Percentiles rank a stretch among this genome's conserved stretches.
phyloP scores from a whole-genome alignment of 2,888 invertebrate genomes.

The Bellardia pandia region DNA sequence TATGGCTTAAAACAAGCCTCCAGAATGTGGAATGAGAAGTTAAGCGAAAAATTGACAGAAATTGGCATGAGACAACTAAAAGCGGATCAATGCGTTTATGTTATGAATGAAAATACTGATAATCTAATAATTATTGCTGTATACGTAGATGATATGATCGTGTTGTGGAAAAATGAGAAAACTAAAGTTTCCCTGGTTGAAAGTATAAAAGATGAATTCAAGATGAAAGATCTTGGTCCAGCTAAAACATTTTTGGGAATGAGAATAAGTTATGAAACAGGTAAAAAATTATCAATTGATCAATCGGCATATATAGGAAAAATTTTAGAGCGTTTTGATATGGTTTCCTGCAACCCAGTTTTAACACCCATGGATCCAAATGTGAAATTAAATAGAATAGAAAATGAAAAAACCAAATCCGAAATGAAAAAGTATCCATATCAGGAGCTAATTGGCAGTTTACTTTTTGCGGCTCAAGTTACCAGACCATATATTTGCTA shows the following conservation, averaged over 20 bases:
- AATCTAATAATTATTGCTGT: slow-evolving; percentile 26
- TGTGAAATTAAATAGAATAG: slow-evolving; percentile 53
- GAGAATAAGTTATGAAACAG: neutral
- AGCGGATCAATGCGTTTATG: slow-evolving; percentile 45
- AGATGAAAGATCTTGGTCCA: slow-evolving; percentile 24
- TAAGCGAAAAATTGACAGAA: slow-evolving; percentile 3
- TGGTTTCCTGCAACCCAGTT: slow-evolving; percentile 49
- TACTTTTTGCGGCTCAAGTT: slow-evolving; percentile 27
- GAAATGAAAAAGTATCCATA: slow-evolving; percentile 46
- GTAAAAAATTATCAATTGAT: slow-evolving; percentile 13
- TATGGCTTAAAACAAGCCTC: slow-evolving; percentile 30
- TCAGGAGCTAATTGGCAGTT: slow-evolving; percentile 35
- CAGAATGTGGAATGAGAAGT: slow-evolving; percentile 34
- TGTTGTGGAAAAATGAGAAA: slow-evolving; percentile 23
- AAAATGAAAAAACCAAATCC: neutral
- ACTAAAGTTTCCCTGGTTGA: neutral
- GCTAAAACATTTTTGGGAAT: slow-evolving; percentile 37
- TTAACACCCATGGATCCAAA: slow-evolving; percentile 60
- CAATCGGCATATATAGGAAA: slow-evolving; percentile 37
- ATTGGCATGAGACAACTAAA: slow-evolving; percentile 8
- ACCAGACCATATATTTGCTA: slow-evolving; percentile 46
- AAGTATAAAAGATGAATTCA: slow-evolving; percentile 5
- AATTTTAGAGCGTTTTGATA: slow-evolving; percentile 31
- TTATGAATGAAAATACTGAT: neutral
- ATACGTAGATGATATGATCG: slow-evolving; percentile 25